Evolutionary conservation across 2,888 invertebrate species (phyloP).

Genomic region (Rhaphigaster nebulosa): DNA sequence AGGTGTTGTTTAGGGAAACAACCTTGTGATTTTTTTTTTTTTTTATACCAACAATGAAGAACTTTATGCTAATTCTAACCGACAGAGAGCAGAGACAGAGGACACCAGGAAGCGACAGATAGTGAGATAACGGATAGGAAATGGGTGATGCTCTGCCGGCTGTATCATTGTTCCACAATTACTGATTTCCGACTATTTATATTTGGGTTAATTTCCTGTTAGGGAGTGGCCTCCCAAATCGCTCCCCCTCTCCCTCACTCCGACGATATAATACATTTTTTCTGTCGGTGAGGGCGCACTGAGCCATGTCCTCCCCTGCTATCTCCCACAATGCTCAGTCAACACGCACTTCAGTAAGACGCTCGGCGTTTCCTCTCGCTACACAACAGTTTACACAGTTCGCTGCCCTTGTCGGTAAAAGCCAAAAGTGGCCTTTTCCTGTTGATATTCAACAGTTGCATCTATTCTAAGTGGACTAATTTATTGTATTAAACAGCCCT

Average conservation of each 20-base stretch:
- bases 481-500: background rate
- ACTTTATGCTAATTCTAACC: background rate
- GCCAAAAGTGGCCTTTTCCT: slow-evolving; percentile 39
- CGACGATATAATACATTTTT: slow-evolving; percentile 36
- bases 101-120: slow-evolving; percentile 52
- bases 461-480: slow-evolving; percentile 1
- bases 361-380: background rate
- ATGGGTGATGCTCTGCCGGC: slow-evolving; percentile 54
- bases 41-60: background rate
- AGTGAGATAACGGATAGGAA: slow-evolving; percentile 60
- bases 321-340: slow-evolving; percentile 61
- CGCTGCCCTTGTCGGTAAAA: slow-evolving; percentile 21
- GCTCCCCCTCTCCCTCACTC: background rate
- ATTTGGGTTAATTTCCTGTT: slow-evolving; percentile 64
- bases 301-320: slow-evolving; percentile 48
- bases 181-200: slow-evolving; percentile 64
- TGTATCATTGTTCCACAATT: slow-evolving; percentile 64
- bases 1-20: too few species aligned
- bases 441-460: slow-evolving; percentile 24
- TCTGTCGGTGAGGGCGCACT: slow-evolving; percentile 55
- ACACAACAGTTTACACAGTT: slow-evolving; percentile 34
- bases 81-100: background rate
- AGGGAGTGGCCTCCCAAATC: slow-evolving; percentile 59
- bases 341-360: slow-evolving; percentile 24
- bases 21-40: too few species aligned